Conservation (phyloP, 2,113 vertebrate species). For the Dipodomys spectabilis region DNA sequence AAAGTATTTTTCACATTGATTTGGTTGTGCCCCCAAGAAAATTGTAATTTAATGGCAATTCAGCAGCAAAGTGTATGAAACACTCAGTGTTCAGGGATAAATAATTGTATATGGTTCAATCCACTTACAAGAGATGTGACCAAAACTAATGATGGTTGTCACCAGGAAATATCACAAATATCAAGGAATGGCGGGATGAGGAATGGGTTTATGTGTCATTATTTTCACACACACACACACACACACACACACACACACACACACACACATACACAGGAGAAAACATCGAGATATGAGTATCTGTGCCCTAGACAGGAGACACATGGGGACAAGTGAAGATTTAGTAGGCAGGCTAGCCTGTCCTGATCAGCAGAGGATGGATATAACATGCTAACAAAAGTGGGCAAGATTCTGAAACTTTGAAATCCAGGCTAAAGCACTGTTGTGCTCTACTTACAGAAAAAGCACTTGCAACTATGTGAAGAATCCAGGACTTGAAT, state of each 20-base stretch:
- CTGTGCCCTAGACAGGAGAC: neutral
- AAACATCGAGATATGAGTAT: neutral
- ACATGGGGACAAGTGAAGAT: neutral
- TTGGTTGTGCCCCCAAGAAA: neutral
- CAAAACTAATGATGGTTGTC: neutral
- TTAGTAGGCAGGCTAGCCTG: neutral
- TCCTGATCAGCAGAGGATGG: neutral
- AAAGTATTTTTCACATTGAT: conserved; percentile 1
- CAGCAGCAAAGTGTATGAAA: neutral
- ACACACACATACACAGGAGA: no score
- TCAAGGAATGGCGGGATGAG: neutral
- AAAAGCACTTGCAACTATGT: neutral
- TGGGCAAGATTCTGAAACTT: neutral
- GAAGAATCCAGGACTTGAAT: neutral
- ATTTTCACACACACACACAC: neutral
- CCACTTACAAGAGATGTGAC: neutral
- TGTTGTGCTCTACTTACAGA: neutral
- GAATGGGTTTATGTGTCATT: neutral
- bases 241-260: neutral
- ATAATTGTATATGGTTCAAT: neutral
- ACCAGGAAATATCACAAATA: neutral
- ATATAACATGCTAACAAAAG: neutral
- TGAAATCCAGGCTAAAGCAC: neutral
- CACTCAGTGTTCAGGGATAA: neutral
- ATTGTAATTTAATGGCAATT: neutral